These are phyloP conservation scores for Galendromus occidentalis DNA, from an alignment of 1,140 invertebrate genomes.

Conservation along the genomic window DNA sequence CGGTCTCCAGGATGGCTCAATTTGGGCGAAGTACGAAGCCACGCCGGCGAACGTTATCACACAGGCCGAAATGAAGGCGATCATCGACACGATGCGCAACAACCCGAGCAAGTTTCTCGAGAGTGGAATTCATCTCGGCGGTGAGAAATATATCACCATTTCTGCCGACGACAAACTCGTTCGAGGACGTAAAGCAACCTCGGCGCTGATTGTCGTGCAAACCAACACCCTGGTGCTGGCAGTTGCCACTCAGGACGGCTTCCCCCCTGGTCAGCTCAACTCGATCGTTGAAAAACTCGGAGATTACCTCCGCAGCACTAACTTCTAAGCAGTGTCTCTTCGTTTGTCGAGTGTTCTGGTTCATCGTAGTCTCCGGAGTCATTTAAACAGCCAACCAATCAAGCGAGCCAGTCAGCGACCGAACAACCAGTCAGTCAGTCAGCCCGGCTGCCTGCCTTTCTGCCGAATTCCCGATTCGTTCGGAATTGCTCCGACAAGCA, in stretches of 20 bases:
- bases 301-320: slow-evolving; percentile 23
- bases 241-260: slow-evolving; percentile 24
- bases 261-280: slow-evolving; percentile 23
- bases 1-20: slow-evolving; percentile 66
- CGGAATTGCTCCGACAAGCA: too few species aligned
- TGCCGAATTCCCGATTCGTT: too few species aligned
- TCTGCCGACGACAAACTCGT: slow-evolving; percentile 21
- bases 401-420: too few species aligned
- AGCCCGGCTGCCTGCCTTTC: too few species aligned
- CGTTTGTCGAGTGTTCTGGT: too few species aligned
- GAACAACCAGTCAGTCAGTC: too few species aligned
- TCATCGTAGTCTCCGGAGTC: too few species aligned
- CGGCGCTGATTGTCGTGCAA: slow-evolving; percentile 22
- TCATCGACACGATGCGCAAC: slow-evolving; percentile 21
- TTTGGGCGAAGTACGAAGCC: slow-evolving; percentile 71
- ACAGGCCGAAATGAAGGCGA: slow-evolving; percentile 22
- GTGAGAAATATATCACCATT: slow-evolving; percentile 24
- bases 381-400: too few species aligned
- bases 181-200: slow-evolving; percentile 23
- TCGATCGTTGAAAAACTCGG: slow-evolving; percentile 24
- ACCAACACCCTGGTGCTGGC: slow-evolving; percentile 25
- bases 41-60: slow-evolving; percentile 19
- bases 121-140: slow-evolving; percentile 22
- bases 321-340: slow-evolving; percentile 18
- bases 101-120: slow-evolving; percentile 22